phyloP scores from a whole-genome alignment of 2,797 vertebrate species.

The Etheostoma nigrum region DNA sequence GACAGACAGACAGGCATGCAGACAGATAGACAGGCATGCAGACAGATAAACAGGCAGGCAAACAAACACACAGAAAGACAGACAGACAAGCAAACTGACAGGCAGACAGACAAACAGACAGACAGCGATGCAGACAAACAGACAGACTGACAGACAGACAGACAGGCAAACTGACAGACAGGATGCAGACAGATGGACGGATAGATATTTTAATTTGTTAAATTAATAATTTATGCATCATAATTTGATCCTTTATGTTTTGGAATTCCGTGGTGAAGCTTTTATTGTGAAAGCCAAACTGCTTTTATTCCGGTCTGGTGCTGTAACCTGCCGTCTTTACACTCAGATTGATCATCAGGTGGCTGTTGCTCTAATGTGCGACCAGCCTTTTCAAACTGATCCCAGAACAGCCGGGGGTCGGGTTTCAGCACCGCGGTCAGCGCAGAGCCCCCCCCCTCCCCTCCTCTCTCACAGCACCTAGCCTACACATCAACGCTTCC shows the following conservation, averaged over 20 bases:
- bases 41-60: no score
- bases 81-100: no score
- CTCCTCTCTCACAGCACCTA: conserved; percentile 30
- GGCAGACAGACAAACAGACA: fast-evolving
- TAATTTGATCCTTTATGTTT: not conserved
- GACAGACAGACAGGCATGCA: fast-evolving
- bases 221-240: not conserved
- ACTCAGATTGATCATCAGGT: conserved; percentile 70
- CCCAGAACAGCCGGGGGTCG: conserved; percentile 48
- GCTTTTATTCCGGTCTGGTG: conserved; percentile 37
- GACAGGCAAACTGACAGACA: no score
- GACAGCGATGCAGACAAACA: no score
- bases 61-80: no score
- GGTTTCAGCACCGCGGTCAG: conserved; percentile 71
- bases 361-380: conserved; percentile 41
- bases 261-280: conserved; percentile 9
- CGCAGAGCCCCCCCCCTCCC: conserved; percentile 36
- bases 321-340: not conserved
- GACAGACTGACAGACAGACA: no score
- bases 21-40: no score
- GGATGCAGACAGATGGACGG: no score
- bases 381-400: conserved; percentile 38
- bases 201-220: not conserved
- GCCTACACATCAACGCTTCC: conserved; percentile 35
- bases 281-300: conserved; percentile 45